These are phyloP conservation scores for Chionodraco myersi DNA, from an alignment of 2,113 vertebrate species.

Conservation along the genomic window DNA sequence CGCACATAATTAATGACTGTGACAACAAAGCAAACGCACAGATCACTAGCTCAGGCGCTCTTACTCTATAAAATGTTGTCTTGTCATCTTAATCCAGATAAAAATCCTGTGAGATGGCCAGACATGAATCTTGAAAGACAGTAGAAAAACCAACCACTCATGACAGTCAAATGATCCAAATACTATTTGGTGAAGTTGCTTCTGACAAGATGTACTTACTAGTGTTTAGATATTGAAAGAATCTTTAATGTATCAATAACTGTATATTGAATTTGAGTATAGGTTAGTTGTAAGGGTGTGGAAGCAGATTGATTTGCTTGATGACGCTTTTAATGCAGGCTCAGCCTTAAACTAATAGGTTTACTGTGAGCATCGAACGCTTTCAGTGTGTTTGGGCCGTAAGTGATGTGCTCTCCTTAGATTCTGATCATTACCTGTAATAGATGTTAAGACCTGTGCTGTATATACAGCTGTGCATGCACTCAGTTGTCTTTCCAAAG, in stretches of 20 bases:
- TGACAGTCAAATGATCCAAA: background rate
- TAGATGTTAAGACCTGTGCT: background rate
- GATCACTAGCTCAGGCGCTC: background rate
- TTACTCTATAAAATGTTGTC: background rate
- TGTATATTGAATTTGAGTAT: background rate
- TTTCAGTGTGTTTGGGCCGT: background rate
- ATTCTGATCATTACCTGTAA: background rate
- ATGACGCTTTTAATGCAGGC: background rate
- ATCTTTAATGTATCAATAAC: too few relatives aligned
- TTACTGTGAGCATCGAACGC: too few relatives aligned
- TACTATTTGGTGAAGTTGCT: background rate
- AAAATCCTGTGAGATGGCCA: slow-evolving; percentile 6
- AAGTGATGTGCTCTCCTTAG: background rate
- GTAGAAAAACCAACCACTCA: background rate
- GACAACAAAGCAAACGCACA: slow-evolving; percentile 9
- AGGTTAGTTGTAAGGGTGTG: too few relatives aligned
- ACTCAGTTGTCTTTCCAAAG: background rate
- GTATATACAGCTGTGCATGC: background rate
- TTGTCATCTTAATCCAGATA: slow-evolving; percentile 2
- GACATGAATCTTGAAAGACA: background rate
- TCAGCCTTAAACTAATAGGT: too few relatives aligned
- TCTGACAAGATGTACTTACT: background rate
- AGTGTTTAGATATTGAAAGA: background rate
- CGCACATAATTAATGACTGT: slow-evolving; percentile 11
- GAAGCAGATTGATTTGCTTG: background rate